Conservation (phyloP, 2,113 vertebrate species). For the Amazona vittata region DNA sequence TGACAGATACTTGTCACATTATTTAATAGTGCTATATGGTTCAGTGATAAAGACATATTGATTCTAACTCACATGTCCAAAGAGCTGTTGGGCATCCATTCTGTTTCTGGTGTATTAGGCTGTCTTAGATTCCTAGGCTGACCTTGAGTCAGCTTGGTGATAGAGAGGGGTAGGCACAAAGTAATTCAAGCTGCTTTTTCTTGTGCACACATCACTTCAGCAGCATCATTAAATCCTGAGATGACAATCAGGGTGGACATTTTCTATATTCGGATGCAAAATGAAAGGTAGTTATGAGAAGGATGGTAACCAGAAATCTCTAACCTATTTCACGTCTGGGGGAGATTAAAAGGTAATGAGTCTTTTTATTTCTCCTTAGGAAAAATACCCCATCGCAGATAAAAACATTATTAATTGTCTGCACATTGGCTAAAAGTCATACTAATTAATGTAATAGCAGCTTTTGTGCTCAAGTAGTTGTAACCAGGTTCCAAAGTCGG, state of each 20-base stretch:
- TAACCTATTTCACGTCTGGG: not conserved
- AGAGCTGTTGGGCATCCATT: not conserved
- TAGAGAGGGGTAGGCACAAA: not conserved
- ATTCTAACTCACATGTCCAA: not conserved
- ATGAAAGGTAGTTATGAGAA: not conserved
- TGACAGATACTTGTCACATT: not conserved
- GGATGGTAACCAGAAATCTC: not conserved
- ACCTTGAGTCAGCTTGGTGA: not conserved
- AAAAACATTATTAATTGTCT: not conserved
- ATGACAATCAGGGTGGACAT: not conserved
- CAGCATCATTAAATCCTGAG: not conserved
- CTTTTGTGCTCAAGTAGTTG: not conserved
- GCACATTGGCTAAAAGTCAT: not conserved
- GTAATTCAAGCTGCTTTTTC: not conserved
- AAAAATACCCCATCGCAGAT: not conserved
- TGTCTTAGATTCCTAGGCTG: not conserved
- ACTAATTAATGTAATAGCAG: not conserved
- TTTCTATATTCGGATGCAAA: not conserved
- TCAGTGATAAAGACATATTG: not conserved
- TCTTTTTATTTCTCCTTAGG: not conserved
- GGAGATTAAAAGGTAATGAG: not conserved
- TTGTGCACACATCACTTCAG: not conserved
- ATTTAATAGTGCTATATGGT: not conserved
- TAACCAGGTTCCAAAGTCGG: not conserved
- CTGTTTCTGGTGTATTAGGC: not conserved